phyloP scores from a whole-genome alignment of 2,797 vertebrate genomes.

The Melanotaenia boesemani region DNA sequence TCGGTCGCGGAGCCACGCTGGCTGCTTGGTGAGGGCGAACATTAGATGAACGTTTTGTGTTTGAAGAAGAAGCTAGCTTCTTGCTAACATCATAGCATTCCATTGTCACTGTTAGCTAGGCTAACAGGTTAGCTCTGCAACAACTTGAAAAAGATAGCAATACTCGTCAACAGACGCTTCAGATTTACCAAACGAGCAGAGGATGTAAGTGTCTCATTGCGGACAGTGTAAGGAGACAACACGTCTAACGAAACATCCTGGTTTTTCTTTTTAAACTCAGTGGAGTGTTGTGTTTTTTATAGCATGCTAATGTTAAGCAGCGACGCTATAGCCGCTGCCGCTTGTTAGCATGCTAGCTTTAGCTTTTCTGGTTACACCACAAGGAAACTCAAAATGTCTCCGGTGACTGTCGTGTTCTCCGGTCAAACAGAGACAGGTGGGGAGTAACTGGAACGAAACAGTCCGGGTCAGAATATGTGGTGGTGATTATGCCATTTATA shows the following conservation, averaged over 20 bases:
- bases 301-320: constrained; percentile 56
- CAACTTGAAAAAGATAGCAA: not conserved
- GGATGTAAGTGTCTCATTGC: rapidly evolving
- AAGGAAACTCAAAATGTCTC: constrained; percentile 78
- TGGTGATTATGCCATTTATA: not conserved
- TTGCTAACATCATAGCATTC: constrained; percentile 63
- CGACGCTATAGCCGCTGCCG: not conserved
- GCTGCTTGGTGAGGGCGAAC: not conserved
- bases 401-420: constrained; percentile 33
- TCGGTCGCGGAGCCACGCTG: too few relatives aligned
- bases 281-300: constrained; percentile 16
- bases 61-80: constrained; percentile 50
- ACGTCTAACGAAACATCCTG: too few relatives aligned
- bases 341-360: constrained; percentile 52
- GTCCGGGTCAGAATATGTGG: not conserved
- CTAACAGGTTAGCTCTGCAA: constrained; percentile 39
- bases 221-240: rapidly evolving
- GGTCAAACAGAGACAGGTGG: not conserved
- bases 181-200: rapidly evolving
- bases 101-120: constrained; percentile 70
- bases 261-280: not conserved
- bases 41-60: constrained; percentile 23
- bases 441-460: rapidly evolving
- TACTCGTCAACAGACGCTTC: rapidly evolving
- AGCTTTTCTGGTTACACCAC: constrained; percentile 37